These are phyloP conservation scores for Eubasilissa regina DNA, from an alignment of 1,140 invertebrate species.

Conservation along the genomic window DNA sequence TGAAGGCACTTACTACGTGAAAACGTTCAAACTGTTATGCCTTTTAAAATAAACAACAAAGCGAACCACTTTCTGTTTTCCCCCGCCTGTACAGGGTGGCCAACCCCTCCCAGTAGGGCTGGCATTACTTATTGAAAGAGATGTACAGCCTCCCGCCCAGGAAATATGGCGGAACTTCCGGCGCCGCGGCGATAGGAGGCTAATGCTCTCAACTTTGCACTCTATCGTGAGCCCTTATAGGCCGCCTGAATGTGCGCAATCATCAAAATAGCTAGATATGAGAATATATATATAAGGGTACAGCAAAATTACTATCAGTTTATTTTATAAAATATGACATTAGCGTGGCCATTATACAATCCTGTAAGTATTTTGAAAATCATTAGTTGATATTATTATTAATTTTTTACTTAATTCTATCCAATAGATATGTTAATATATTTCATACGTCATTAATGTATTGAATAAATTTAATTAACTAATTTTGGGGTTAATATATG, in stretches of 20 bases:
- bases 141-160: slow-evolving; percentile 47
- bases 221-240: slow-evolving; percentile 61
- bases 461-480: no score
- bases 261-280: slow-evolving; percentile 28
- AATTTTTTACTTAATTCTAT: no score
- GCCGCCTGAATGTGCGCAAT: slow-evolving; percentile 26
- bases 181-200: slow-evolving; percentile 70
- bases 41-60: not conserved
- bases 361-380: no score
- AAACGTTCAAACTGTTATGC: not conserved
- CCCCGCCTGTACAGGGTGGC: not conserved
- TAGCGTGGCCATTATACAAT: no score
- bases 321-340: no score
- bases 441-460: no score
- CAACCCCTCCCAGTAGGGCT: not conserved
- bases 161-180: slow-evolving; percentile 58
- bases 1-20: no score
- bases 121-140: slow-evolving; percentile 59
- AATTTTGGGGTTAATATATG: no score
- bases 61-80: slow-evolving; percentile 3
- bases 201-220: slow-evolving; percentile 75
- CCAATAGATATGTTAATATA: no score
- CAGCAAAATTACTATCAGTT: no score
- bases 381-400: no score
- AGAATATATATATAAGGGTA: not conserved